Conservation (phyloP, 1,140 invertebrate species). For the Liolophura sinensis region DNA sequence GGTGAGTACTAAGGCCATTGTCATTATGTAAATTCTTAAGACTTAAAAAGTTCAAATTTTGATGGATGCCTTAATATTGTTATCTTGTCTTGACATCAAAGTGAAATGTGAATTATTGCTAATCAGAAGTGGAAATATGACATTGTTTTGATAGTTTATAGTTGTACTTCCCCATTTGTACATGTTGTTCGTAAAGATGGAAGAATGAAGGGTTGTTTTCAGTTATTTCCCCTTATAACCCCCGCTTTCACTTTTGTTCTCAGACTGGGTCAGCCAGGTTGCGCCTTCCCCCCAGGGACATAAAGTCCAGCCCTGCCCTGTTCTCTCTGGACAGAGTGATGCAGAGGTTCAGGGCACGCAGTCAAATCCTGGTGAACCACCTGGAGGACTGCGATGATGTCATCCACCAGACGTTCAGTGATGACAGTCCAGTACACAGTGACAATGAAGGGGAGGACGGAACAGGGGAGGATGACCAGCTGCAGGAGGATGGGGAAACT, state of each 20-base stretch:
- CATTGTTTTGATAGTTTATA: not conserved
- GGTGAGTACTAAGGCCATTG: no score
- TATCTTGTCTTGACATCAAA: no score
- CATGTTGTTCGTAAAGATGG: not conserved
- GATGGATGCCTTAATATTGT: no score
- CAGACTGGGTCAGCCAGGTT: conserved; percentile 14
- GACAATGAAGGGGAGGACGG: conserved; percentile 20
- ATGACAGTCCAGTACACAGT: conserved; percentile 6
- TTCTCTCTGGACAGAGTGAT: conserved; percentile 56
- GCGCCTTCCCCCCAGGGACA: conserved; percentile 45
- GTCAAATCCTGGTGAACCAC: conserved; percentile 52
- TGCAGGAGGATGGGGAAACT: no score
- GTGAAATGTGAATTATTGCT: not conserved
- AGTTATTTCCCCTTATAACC: no score
- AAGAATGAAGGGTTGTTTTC: not conserved
- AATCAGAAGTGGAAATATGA: not conserved
- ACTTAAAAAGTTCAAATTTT: no score
- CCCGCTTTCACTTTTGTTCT: not conserved
- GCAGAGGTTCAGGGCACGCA: conserved; percentile 57
- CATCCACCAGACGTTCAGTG: conserved; percentile 48
- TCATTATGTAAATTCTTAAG: no score
- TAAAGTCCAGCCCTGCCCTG: conserved; percentile 56
- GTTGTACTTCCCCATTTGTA: not conserved
- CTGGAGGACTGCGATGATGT: conserved; percentile 58
- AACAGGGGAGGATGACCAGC: conserved; percentile 4